Conservation (phyloP, 2,113 vertebrate genomes). For the Cettia cetti region DNA sequence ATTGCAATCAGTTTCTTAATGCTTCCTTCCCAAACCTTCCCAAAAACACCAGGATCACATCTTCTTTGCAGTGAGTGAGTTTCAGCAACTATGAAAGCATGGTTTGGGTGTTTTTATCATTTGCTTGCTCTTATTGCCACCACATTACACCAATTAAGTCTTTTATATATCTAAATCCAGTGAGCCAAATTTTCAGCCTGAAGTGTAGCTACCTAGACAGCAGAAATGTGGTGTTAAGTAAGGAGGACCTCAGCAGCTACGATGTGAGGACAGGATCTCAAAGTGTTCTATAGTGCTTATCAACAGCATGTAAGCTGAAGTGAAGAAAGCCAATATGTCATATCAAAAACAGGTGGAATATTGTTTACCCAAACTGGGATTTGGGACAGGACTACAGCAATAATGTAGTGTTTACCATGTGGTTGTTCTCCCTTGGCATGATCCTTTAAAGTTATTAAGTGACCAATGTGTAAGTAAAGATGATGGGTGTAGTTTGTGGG, state of each 20-base stretch:
- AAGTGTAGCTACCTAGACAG: background rate
- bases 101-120: background rate
- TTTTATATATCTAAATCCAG: background rate
- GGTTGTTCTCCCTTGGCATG: background rate
- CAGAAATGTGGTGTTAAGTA: background rate
- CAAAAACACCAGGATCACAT: background rate
- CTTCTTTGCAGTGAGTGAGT: background rate
- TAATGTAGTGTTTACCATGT: background rate
- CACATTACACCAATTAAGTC: background rate
- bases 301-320: background rate
- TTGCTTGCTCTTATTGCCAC: background rate
- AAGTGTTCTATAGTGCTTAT: background rate
- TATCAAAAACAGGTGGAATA: background rate
- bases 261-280: background rate
- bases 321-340: background rate
- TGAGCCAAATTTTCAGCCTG: background rate
- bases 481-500: background rate
- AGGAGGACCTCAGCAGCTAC: background rate
- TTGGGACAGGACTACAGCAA: background rate
- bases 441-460: background rate
- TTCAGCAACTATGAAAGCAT: background rate
- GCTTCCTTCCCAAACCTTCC: background rate
- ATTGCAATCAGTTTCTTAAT: background rate
- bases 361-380: background rate
- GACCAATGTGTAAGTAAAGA: background rate